Percentiles rank a stretch among this genome's conserved stretches.
Conservation (phyloP, 2,113 vertebrate genomes). For the Sceloporus undulatus region DNA sequence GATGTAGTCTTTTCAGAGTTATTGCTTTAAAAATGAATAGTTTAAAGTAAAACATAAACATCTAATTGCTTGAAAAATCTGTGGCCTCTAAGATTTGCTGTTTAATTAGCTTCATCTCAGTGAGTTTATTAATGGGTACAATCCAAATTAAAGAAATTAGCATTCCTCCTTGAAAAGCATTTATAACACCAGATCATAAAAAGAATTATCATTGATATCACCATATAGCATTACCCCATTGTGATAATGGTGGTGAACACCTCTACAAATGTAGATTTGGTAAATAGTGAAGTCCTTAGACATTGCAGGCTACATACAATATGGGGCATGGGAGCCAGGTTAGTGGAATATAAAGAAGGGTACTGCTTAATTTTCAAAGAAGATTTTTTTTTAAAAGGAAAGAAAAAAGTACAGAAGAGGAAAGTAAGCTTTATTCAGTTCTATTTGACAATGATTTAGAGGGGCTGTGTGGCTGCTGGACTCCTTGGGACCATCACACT, state of each 20-base stretch:
- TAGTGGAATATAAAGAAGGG: no score
- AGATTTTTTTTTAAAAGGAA: no score
- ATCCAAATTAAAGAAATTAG: neutral
- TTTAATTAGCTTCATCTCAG: neutral
- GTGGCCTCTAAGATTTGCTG: neutral
- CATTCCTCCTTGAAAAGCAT: no score
- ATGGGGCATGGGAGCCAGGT: no score
- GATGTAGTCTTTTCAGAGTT: neutral
- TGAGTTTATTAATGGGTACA: neutral
- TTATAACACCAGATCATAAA: neutral
- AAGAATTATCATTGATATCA: neutral
- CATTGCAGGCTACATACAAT: no score
- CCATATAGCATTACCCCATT: neutral
- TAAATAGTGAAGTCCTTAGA: neutral
- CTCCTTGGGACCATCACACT: no score
- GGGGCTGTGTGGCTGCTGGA: no score
- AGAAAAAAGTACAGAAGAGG: no score
- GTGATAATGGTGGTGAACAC: neutral
- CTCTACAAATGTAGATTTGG: neutral
- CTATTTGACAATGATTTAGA: no score
- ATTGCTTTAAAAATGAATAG: neutral
- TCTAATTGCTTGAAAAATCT: neutral
- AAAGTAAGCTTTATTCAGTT: no score
- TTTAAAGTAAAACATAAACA: neutral
- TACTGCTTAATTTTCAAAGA: no score